phyloP scores from a whole-genome alignment of 1,140 invertebrate species.

The Zaprionus vittiger region DNA sequence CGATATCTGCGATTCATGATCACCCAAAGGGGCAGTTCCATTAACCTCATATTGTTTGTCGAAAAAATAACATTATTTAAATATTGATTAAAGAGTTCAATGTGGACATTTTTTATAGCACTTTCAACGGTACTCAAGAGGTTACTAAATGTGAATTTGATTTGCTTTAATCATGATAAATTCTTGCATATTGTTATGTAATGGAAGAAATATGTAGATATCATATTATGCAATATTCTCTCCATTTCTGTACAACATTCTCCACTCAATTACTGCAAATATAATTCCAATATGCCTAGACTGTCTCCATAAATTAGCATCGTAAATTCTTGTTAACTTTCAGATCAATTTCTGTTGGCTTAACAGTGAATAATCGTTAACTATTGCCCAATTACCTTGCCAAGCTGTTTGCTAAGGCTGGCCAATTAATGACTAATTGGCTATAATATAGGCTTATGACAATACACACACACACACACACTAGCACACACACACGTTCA shows the following conservation, averaged over 20 bases:
- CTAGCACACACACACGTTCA: not conserved
- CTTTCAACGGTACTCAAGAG: no score
- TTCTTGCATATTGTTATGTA: not conserved
- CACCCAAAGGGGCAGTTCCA: not conserved
- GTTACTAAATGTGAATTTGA: no score
- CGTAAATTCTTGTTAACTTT: not conserved
- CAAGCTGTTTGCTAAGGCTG: slow-evolving; percentile 1
- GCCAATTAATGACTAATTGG: slow-evolving; percentile 33
- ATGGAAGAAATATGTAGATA: not conserved
- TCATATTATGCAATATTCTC: not conserved
- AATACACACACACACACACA: not conserved
- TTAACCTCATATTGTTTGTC: not conserved
- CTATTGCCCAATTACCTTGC: not conserved
- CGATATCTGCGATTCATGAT: not conserved
- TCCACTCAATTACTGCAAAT: not conserved
- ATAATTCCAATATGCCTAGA: not conserved
- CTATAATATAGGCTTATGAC: not conserved
- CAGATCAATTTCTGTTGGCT: not conserved
- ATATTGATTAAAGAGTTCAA: no score
- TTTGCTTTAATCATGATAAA: no score
- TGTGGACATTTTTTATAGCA: not conserved
- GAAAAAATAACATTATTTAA: no score
- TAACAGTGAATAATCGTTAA: slow-evolving; percentile 3
- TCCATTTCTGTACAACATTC: not conserved
- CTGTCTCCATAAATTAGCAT: not conserved